Conservation (phyloP, 2,888 invertebrate genomes). For the Sericinus montela region DNA sequence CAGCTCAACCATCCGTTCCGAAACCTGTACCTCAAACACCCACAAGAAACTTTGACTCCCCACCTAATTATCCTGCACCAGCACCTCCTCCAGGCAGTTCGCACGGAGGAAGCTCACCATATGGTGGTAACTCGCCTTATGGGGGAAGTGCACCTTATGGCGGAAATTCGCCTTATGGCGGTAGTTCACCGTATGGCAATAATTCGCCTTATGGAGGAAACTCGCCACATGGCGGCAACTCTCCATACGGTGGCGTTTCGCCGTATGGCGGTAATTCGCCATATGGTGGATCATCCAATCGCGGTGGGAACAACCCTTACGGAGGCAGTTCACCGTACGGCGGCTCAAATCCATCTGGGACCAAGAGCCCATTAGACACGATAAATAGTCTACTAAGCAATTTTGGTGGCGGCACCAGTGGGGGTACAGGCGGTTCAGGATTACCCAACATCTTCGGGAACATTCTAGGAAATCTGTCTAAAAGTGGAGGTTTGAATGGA, state of each 20-base stretch:
- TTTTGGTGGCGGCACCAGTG: slow-evolving; percentile 27
- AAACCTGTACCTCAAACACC: slow-evolving; percentile 51
- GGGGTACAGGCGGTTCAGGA: slow-evolving; percentile 28
- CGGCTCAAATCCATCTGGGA: slow-evolving; percentile 25
- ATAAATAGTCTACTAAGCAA: slow-evolving; percentile 25
- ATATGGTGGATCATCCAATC: slow-evolving; percentile 32
- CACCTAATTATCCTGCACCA: slow-evolving; percentile 67
- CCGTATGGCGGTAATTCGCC: slow-evolving; percentile 34
- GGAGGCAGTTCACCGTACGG: slow-evolving; percentile 36
- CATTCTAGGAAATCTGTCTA: slow-evolving; percentile 57
- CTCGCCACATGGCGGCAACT: slow-evolving; percentile 33
- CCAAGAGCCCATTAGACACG: slow-evolving; percentile 24
- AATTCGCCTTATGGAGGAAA: slow-evolving; percentile 18
- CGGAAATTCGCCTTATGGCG: slow-evolving; percentile 22
- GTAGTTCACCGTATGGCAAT: slow-evolving; percentile 29
- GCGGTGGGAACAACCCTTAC: slow-evolving; percentile 34
- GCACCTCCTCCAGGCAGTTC: slow-evolving; percentile 44
- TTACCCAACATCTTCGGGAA: slow-evolving; percentile 62
- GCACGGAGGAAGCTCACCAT: slow-evolving; percentile 1
- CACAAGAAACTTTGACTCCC: slow-evolving; percentile 46
- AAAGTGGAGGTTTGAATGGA: slow-evolving; percentile 50
- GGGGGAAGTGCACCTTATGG: slow-evolving; percentile 22
- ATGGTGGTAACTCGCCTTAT: slow-evolving; percentile 19
- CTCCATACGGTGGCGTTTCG: slow-evolving; percentile 32
- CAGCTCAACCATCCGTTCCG: slow-evolving; percentile 45